Base-by-base conservation (phyloP, 1,140 invertebrate species). In the Harpegnathos saltator region DNA sequence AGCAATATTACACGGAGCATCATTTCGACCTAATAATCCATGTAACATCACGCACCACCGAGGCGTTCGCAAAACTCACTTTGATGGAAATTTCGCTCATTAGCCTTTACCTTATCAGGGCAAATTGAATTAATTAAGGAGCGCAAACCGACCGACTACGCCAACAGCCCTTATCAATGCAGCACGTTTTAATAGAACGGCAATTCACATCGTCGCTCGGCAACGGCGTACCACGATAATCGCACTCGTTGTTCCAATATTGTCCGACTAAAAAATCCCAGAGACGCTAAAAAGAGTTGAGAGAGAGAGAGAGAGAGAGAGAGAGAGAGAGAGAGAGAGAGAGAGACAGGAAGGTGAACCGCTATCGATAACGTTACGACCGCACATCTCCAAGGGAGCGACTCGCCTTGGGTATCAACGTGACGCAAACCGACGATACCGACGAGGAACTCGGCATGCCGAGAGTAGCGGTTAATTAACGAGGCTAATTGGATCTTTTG, bases 401-500 rank as follows among this genome's bases (percentile, higher is more conserved):
- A 52, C 15, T 29, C 72, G 22, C 59, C n/a, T 56, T 33, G n/a
- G 19, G 4, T 65, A 77, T 77, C 17, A 74, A 66, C 1, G 38
- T 33, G 17, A 77, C 19, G 74, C 22, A 48, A 66, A 44, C 33
- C 22, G 50, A 69, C 54, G 33, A 59, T 48, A n/a, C 59, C 33
- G 44, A 33, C 1, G 38, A 72, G 19, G 29, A 29, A 54, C 19
- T 38, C 69, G 11, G 9, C 15, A 38, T 14, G 38, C 11, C 72
- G 29, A n/a, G n/a, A n/a, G n/a, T 29, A 44, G 2, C 72, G 12
- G 50, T 77, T 83, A 83, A 83, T 75, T 77, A 83, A 83, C 61
- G 9, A 65, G 17, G 24, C 61, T 77, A 83, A 83, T 83, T 77
- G 81, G 71, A 75, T 75, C 29, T 65, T 77, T 83, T 63, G n/a